Evolutionary conservation across 2,888 invertebrate genomes (phyloP).

Genomic region (Amiota mariae): DNA sequence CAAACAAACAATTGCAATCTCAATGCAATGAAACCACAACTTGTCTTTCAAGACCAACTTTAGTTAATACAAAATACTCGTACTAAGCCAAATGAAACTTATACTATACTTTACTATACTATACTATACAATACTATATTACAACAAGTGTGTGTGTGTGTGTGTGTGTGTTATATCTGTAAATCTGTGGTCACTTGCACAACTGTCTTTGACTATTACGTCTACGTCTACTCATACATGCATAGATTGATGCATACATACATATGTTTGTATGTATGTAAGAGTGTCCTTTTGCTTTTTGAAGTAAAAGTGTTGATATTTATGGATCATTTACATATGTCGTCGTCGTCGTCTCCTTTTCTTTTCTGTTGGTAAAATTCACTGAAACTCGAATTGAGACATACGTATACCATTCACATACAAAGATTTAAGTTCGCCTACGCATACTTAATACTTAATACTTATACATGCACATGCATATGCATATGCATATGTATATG

Average conservation of each 20-base stretch:
- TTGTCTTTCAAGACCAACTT: too few relatives aligned
- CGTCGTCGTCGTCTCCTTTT: background rate
- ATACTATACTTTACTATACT: too few relatives aligned
- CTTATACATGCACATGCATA: too few relatives aligned
- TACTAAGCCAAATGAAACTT: slow-evolving; percentile 3
- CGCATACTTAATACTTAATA: background rate
- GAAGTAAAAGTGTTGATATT: slow-evolving; percentile 60
- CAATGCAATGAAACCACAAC: too few relatives aligned
- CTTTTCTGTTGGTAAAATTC: slow-evolving; percentile 20
- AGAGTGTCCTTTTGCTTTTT: background rate
- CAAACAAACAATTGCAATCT: background rate
- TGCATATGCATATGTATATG: background rate
- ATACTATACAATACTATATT: too few relatives aligned
- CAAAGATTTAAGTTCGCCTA: background rate
- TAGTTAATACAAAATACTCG: too few relatives aligned
- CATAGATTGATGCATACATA: background rate
- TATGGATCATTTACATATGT: slow-evolving; percentile 66
- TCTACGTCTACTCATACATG: background rate
- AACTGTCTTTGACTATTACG: slow-evolving; percentile 42
- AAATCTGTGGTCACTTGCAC: slow-evolving; percentile 60
- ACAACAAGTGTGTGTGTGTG: too few relatives aligned
- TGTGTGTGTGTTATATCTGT: slow-evolving; percentile 33
- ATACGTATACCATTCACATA: background rate
- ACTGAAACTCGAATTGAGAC: slow-evolving; percentile 38
- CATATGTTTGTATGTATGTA: too few relatives aligned